These are phyloP conservation scores for Heliopora coerulea DNA, from an alignment of 92 coral and sea anemone genomes.

Conservation along the genomic window DNA sequence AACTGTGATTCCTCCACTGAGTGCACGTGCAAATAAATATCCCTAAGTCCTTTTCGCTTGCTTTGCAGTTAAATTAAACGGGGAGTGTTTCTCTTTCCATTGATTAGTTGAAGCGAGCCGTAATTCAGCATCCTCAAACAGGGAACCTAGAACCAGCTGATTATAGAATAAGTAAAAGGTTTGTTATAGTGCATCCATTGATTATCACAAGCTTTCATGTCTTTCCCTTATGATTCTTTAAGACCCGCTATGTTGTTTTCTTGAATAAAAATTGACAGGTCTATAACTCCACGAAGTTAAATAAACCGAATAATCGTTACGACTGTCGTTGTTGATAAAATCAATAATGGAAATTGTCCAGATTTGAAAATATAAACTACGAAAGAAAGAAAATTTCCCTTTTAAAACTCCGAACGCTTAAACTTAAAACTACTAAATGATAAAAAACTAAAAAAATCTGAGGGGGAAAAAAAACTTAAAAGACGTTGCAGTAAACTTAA, in stretches of 20 bases:
- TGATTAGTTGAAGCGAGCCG: conserved; percentile 80
- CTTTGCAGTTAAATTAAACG: not conserved
- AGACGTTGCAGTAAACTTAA: too few relatives aligned
- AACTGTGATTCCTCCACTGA: too few relatives aligned
- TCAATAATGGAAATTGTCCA: too few relatives aligned
- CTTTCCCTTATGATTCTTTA: conserved; percentile 4
- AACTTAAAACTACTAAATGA: not conserved
- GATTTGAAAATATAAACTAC: too few relatives aligned
- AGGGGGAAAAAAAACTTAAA: conserved; percentile 1
- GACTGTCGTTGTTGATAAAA: too few relatives aligned
- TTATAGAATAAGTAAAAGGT: conserved; percentile 99
- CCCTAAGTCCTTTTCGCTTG: too few relatives aligned
- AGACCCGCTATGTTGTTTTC: not conserved
- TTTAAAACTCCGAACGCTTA: too few relatives aligned
- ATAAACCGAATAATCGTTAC: not conserved
- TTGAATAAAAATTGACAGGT: not conserved
- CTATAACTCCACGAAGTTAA: not conserved
- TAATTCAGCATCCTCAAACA: conserved; percentile 90
- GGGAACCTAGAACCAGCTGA: conserved; percentile 83
- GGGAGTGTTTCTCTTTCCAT: not conserved
- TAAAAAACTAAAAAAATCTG: not conserved
- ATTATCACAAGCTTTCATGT: conserved; percentile 20
- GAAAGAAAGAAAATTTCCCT: too few relatives aligned
- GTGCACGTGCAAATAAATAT: too few relatives aligned
- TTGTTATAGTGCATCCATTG: conserved; percentile 45